phyloP scores from a whole-genome alignment of 2,113 vertebrate species.

The Rhegmatorhina hoffmannsi region DNA sequence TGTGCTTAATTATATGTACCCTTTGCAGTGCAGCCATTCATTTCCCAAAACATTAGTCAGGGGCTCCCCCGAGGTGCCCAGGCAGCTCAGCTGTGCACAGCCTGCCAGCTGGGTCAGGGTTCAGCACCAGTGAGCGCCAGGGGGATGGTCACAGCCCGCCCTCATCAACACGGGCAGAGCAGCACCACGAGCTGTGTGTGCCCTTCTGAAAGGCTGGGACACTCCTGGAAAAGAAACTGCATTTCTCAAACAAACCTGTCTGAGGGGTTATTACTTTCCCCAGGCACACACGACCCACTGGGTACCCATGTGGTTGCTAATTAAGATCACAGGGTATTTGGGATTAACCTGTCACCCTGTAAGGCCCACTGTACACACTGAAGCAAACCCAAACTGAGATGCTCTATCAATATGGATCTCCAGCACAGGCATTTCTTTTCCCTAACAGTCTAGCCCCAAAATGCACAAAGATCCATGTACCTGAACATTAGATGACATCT shows the following conservation, averaged over 20 bases:
- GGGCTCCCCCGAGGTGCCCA: neutral
- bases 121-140: neutral
- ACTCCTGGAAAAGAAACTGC: neutral
- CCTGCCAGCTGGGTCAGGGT: neutral
- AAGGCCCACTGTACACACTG: neutral
- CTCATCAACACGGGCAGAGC: neutral
- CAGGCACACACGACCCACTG: fast-evolving
- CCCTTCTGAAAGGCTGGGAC: neutral
- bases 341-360: neutral
- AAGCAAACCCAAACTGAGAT: neutral
- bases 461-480: fast-evolving
- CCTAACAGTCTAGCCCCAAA: neutral
- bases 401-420: neutral
- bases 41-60: neutral
- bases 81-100: neutral
- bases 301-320: neutral
- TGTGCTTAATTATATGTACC: neutral
- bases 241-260: neutral
- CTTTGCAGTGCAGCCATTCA: neutral
- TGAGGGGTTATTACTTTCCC: neutral
- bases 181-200: neutral
- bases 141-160: neutral
- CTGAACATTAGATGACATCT: neutral
- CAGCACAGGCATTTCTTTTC: fast-evolving
- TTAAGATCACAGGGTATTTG: neutral